A percentile compares a stretch with the other conserved stretches of the same genome.
Evolutionary conservation across 1,140 invertebrate species (phyloP).

Genomic region (Solenopsis fugax): DNA sequence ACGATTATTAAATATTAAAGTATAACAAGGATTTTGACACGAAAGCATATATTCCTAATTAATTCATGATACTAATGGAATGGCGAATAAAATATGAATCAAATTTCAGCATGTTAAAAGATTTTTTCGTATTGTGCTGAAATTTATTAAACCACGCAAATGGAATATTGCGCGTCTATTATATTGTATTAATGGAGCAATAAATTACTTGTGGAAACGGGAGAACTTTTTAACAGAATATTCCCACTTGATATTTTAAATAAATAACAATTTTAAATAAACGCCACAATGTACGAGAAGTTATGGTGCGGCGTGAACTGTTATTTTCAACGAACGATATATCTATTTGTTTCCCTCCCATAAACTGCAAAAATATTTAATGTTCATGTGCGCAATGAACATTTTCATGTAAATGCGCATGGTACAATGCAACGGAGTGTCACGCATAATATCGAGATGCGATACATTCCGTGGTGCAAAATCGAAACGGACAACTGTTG

Average conservation of each 20-base stretch:
- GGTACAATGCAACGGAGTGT: conserved; percentile 42
- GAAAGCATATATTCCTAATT: conserved; percentile 12
- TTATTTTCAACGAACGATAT: conserved; percentile 35
- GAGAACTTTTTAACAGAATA: conserved; percentile 46
- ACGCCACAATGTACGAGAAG: conserved; percentile 13
- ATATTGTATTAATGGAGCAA: conserved; percentile 47
- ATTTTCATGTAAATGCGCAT: conserved; percentile 48
- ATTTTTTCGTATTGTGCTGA: background rate
- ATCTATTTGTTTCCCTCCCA: background rate
- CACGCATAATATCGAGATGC: conserved; percentile 47
- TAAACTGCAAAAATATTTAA: conserved; percentile 52
- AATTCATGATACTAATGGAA: conserved; percentile 48
- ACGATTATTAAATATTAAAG: background rate
- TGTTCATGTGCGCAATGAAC: conserved; percentile 31
- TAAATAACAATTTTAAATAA: conserved; percentile 59
- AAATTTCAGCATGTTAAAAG: conserved; percentile 21
- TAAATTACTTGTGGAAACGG: conserved; percentile 31
- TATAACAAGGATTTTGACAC: background rate
- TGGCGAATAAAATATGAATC: conserved; percentile 36
- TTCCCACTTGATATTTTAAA: conserved; percentile 43
- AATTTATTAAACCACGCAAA: conserved; percentile 47
- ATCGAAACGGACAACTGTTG: conserved; percentile 50
- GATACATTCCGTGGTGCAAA: conserved; percentile 34
- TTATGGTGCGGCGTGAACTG: conserved; percentile 21
- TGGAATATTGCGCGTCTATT: conserved; percentile 36